These are phyloP conservation scores for Cheilosia pagana DNA, from an alignment of 2,888 invertebrate species.

Conservation along the genomic window DNA sequence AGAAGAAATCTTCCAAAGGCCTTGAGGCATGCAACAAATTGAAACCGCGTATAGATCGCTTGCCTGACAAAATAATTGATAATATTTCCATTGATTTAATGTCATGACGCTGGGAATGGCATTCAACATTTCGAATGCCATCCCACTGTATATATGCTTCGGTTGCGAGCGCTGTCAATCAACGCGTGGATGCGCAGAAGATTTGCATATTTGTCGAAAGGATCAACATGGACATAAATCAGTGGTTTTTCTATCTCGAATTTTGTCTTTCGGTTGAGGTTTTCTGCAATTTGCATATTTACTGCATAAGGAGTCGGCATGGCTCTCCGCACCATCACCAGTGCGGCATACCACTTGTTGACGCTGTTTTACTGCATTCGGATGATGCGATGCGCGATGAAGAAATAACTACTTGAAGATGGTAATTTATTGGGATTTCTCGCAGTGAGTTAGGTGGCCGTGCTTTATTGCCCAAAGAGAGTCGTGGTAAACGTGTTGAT, in stretches of 20 bases:
- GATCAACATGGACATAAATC: conserved; percentile 71
- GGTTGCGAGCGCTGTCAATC: conserved; percentile 59
- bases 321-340: not conserved
- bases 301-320: conserved; percentile 56
- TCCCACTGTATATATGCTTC: conserved; percentile 27
- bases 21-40: conserved; percentile 49
- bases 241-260: conserved; percentile 28
- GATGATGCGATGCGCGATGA: conserved; percentile 60
- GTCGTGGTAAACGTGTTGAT: conserved; percentile 60
- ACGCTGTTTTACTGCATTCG: conserved; percentile 55
- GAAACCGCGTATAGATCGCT: conserved; percentile 39
- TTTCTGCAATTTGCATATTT: conserved; percentile 62
- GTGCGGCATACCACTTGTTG: conserved; percentile 54
- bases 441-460: conserved; percentile 37
- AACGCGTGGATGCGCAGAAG: conserved; percentile 37
- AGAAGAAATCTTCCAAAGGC: conserved; percentile 24
- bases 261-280: conserved; percentile 25
- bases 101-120: conserved; percentile 42
- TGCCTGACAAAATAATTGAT: conserved; percentile 70
- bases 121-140: conserved; percentile 50
- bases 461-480: conserved; percentile 60
- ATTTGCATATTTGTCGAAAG: conserved; percentile 72
- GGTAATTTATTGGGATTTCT: conserved; percentile 70
- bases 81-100: conserved; percentile 69
- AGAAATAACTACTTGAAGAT: conserved; percentile 65